A percentile compares a stretch with the other conserved stretches of the same genome.
Conservation (phyloP, 2,113 vertebrate genomes). For the Montifringilla adamsi region DNA sequence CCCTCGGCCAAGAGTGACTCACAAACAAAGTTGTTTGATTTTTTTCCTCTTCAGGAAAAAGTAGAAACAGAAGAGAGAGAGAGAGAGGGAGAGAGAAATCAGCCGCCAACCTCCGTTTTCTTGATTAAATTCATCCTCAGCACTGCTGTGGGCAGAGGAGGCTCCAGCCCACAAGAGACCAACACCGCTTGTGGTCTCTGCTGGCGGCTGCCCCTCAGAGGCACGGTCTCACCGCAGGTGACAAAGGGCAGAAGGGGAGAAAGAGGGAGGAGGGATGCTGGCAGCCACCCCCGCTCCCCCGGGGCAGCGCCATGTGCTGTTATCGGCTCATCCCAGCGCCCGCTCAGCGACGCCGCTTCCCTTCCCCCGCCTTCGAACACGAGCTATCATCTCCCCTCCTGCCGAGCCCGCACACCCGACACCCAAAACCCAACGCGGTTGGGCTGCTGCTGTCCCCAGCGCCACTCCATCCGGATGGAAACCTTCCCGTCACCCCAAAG, state of each 20-base stretch:
- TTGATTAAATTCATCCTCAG: neutral
- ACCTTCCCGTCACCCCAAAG: neutral
- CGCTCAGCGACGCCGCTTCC: neutral
- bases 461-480: neutral
- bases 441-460: rapidly evolving
- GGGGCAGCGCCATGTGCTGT: neutral
- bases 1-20: neutral
- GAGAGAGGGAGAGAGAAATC: neutral
- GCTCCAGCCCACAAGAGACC: neutral
- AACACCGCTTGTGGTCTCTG: neutral
- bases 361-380: neutral
- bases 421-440: rapidly evolving
- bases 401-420: neutral
- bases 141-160: neutral
- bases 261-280: neutral
- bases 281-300: neutral
- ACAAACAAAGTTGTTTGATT: neutral
- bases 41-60: neutral
- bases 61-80: neutral
- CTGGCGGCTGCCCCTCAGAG: neutral
- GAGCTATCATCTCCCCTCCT: neutral
- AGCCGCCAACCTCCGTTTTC: neutral
- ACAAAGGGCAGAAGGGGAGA: neutral
- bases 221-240: neutral
- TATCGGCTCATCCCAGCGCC: neutral